Percentiles rank a stretch among this genome's conserved stretches.
phyloP scores from a whole-genome alignment of 2,113 vertebrate species.

The Marcusenius ussheri region DNA sequence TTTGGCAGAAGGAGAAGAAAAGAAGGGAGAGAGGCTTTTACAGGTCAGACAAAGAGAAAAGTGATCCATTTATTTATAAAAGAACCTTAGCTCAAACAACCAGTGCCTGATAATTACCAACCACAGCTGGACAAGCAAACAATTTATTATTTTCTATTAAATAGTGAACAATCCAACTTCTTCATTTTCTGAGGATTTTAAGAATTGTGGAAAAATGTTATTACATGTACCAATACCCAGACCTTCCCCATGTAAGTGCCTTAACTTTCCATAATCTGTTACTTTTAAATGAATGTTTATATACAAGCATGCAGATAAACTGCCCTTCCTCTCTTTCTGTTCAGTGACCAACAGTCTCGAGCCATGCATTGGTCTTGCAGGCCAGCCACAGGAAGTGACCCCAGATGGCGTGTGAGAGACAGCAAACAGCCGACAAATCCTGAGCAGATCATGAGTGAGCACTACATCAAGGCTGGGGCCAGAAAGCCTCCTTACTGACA shows the following conservation, averaged over 20 bases:
- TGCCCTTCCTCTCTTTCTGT: not conserved
- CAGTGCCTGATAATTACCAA: not conserved
- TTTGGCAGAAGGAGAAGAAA: not conserved
- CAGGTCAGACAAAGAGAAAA: not conserved
- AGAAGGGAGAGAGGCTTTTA: not conserved
- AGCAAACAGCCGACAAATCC: not conserved
- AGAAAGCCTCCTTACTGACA: not conserved
- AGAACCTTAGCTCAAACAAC: not conserved
- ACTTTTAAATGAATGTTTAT: not conserved
- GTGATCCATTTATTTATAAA: not conserved
- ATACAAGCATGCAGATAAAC: not conserved
- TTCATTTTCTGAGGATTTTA: not conserved
- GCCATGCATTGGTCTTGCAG: not conserved
- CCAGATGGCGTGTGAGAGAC: not conserved
- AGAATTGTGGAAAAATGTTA: not conserved
- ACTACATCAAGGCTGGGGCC: not conserved
- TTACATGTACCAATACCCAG: not conserved
- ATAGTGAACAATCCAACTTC: not conserved
- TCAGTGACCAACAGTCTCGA: not conserved
- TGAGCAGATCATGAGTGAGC: not conserved
- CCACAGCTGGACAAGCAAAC: not conserved
- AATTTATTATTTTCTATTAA: not conserved
- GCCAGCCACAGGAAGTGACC: not conserved
- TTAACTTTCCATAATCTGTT: not conserved
- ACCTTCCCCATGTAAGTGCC: not conserved